Evolutionary conservation across 2,113 vertebrate genomes (phyloP).

Genomic region (Phyllostomus hastatus): DNA sequence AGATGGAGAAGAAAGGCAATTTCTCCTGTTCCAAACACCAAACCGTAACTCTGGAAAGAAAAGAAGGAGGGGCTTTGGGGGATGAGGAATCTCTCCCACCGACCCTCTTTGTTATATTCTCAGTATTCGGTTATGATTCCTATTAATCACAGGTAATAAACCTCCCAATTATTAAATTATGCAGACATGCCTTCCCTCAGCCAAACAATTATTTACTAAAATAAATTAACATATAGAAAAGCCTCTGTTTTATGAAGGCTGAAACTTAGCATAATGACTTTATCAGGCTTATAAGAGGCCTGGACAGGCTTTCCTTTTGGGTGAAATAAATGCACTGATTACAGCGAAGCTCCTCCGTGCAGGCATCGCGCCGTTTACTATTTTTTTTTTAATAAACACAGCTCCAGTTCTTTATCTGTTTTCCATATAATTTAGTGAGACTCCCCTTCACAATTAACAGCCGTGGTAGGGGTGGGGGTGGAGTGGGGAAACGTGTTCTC

Average conservation of each 20-base stretch:
- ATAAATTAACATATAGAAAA: slow-evolving; percentile 63
- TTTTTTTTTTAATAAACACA: slow-evolving; percentile 57
- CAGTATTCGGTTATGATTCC: slow-evolving; percentile 53
- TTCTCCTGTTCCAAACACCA: not conserved
- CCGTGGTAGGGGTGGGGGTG: not conserved
- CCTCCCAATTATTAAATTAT: slow-evolving; percentile 68
- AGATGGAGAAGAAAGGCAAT: not conserved
- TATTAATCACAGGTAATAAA: slow-evolving; percentile 63
- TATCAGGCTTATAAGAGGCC: slow-evolving; percentile 50
- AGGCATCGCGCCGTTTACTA: slow-evolving; percentile 42
- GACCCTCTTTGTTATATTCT: slow-evolving; percentile 33
- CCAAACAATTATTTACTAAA: slow-evolving; percentile 69
- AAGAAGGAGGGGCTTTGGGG: not conserved
- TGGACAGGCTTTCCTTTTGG: not conserved
- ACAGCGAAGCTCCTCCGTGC: not conserved
- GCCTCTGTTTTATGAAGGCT: slow-evolving; percentile 30
- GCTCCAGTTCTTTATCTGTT: slow-evolving; percentile 56
- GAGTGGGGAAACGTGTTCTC: not conserved
- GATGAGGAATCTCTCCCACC: not conserved
- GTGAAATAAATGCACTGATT: slow-evolving; percentile 57
- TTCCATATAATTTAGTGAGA: slow-evolving; percentile 32
- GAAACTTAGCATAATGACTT: slow-evolving; percentile 63
- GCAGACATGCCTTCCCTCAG: slow-evolving; percentile 44
- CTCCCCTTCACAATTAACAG: slow-evolving; percentile 39
- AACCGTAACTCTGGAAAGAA: not conserved